Conservation (phyloP, 30 jellyfish, hydroid and myxozoan genomes). For the Hydractinia symbiolongicarpus region DNA sequence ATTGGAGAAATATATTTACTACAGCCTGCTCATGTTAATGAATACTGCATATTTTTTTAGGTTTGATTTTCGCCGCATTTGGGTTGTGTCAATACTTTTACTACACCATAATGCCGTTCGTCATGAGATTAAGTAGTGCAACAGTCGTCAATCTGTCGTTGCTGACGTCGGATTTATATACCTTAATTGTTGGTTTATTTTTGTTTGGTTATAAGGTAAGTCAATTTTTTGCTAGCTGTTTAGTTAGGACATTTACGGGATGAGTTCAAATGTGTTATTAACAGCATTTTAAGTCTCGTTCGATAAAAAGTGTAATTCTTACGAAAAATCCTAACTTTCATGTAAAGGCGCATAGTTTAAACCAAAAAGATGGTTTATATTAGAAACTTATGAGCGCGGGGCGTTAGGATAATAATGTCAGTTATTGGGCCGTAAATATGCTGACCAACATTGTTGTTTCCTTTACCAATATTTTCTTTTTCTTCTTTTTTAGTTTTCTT, state of each 20-base stretch:
- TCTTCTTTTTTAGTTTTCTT: constrained; percentile 73
- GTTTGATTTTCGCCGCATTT: constrained; percentile 48
- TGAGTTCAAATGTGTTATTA: not conserved
- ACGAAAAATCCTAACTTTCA: not conserved
- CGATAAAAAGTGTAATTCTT: not conserved
- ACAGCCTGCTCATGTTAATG: too few species aligned
- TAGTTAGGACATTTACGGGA: not conserved
- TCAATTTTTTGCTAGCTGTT: not conserved
- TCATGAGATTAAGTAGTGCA: constrained; percentile 90
- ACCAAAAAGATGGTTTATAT: not conserved
- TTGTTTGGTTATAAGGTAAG: constrained; percentile 83
- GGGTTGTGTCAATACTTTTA: constrained; percentile 67
- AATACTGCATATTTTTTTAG: constrained; percentile 29
- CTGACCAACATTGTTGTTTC: too few species aligned
- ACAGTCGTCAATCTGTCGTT: constrained; percentile 91
- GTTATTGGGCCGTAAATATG: too few species aligned
- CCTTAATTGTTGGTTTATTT: constrained; percentile 80
- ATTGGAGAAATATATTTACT: too few species aligned
- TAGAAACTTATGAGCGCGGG: too few species aligned
- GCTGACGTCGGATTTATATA: constrained; percentile 86
- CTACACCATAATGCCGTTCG: constrained; percentile 85
- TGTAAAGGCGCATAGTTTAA: not conserved
- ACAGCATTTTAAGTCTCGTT: not conserved
- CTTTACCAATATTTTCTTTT: not conserved
- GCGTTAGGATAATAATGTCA: too few species aligned